Evolutionary conservation across 2,113 vertebrate genomes (phyloP).

Genomic region (Nettapus auritus): DNA sequence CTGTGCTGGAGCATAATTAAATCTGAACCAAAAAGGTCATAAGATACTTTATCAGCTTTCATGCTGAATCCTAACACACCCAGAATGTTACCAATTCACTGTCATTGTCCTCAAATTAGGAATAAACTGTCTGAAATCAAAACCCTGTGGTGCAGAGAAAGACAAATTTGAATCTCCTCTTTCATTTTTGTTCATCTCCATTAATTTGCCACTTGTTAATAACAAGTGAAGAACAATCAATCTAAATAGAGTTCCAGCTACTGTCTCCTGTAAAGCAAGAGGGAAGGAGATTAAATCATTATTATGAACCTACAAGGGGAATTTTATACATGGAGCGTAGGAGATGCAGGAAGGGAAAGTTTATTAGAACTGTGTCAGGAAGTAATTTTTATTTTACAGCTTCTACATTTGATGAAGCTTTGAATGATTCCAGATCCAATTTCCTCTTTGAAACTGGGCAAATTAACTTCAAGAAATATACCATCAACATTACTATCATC

Average conservation of each 20-base stretch:
- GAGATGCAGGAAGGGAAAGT: background rate
- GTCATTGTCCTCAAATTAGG: slow-evolving; percentile 12
- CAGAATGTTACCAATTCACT: slow-evolving; percentile 13
- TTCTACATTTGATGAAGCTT: slow-evolving; percentile 66
- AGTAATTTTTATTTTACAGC: slow-evolving; percentile 61
- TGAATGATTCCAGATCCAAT: slow-evolving; percentile 60
- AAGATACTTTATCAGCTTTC: slow-evolving; percentile 12
- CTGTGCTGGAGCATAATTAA: slow-evolving; percentile 29
- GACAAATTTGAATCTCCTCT: slow-evolving; percentile 9
- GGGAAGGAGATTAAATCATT: slow-evolving; percentile 35
- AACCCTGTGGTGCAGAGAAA: background rate
- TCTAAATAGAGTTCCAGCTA: slow-evolving; percentile 33
- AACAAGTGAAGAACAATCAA: slow-evolving; percentile 48
- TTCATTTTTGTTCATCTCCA: slow-evolving; percentile 40
- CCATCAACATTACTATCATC: slow-evolving; percentile 34
- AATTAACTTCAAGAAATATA: slow-evolving; percentile 69
- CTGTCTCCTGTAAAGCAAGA: slow-evolving; percentile 2
- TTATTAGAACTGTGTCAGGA: slow-evolving; percentile 48
- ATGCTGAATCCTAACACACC: background rate
- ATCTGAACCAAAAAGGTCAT: slow-evolving; percentile 45
- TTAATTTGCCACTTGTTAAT: slow-evolving; percentile 46
- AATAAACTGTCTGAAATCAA: slow-evolving; percentile 24
- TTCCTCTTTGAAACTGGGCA: slow-evolving; percentile 67
- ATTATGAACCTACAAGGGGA: background rate
- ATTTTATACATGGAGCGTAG: background rate